phyloP scores from a whole-genome alignment of 2,888 invertebrate genomes.

The Geophilus truncorum region DNA sequence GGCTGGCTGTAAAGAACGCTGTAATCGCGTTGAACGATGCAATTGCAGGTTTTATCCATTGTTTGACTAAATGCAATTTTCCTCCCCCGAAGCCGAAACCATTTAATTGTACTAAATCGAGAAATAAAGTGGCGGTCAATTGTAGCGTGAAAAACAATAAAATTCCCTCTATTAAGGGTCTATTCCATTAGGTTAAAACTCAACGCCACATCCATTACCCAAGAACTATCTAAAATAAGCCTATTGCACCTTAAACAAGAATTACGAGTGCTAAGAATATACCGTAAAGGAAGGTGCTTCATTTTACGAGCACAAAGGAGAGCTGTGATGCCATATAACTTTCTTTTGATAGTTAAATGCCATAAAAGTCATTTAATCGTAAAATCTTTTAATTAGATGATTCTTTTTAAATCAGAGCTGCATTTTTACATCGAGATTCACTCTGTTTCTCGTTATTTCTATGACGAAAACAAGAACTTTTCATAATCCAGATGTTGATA shows the following conservation, averaged over 20 bases:
- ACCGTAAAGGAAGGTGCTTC: not conserved
- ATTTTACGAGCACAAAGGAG: not conserved
- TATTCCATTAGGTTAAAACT: not conserved
- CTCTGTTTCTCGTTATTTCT: too few relatives aligned
- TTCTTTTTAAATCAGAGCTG: too few relatives aligned
- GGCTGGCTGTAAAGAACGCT: not conserved
- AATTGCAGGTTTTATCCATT: not conserved
- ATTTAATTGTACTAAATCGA: not conserved
- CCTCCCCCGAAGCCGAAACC: not conserved
- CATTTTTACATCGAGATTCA: too few relatives aligned
- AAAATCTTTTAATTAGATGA: too few relatives aligned
- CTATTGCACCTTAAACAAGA: not conserved
- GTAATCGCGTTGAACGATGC: not conserved
- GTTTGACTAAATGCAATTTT: not conserved
- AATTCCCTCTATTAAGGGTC: not conserved
- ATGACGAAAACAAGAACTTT: too few relatives aligned
- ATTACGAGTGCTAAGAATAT: not conserved
- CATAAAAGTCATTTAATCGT: too few relatives aligned
- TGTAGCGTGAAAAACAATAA: slow-evolving; percentile 10
- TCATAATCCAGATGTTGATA: too few relatives aligned
- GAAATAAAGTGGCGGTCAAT: slow-evolving; percentile 10
- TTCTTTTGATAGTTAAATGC: too few relatives aligned
- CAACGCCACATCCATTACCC: not conserved
- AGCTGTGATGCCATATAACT: not conserved
- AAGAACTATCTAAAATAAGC: not conserved